Evolutionary conservation across 1,140 invertebrate species (phyloP).

Genomic region (Micrasema minimum): DNA sequence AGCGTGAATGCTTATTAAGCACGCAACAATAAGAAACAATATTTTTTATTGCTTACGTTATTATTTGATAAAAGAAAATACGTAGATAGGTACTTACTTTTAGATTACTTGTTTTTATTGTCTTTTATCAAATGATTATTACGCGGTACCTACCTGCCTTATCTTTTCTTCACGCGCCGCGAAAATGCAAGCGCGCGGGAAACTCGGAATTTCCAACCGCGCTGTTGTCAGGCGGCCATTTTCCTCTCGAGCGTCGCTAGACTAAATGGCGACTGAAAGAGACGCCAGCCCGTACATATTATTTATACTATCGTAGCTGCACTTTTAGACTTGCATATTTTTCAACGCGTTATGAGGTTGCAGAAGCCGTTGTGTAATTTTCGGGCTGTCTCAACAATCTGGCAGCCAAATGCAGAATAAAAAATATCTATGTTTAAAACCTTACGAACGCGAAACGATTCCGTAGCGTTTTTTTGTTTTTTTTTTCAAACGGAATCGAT

Average conservation of each 20-base stretch:
- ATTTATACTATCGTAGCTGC: not conserved
- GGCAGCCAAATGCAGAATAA: not conserved
- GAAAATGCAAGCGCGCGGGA: constrained; percentile 32
- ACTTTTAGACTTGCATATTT: constrained; percentile 13
- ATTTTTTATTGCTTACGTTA: no score
- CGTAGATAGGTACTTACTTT: no score
- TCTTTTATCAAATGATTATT: no score
- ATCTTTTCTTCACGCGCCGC: no score
- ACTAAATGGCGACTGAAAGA: constrained; percentile 9
- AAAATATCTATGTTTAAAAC: not conserved
- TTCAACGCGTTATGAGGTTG: constrained; percentile 14
- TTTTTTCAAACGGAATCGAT: no score
- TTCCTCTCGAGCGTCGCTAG: constrained; percentile 8
- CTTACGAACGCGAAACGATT: no score
- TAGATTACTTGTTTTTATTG: no score
- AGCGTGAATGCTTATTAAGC: no score
- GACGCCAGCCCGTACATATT: not conserved
- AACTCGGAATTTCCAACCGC: constrained; percentile 1
- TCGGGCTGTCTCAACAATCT: constrained; percentile 1
- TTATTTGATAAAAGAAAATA: no score
- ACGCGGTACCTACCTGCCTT: no score
- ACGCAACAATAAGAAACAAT: no score
- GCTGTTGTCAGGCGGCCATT: constrained; percentile 14
- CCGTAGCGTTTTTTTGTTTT: no score
- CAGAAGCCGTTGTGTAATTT: constrained; percentile 17